Base-by-base conservation (phyloP, 2,888 invertebrate genomes). In the Clistopyga incitator region DNA sequence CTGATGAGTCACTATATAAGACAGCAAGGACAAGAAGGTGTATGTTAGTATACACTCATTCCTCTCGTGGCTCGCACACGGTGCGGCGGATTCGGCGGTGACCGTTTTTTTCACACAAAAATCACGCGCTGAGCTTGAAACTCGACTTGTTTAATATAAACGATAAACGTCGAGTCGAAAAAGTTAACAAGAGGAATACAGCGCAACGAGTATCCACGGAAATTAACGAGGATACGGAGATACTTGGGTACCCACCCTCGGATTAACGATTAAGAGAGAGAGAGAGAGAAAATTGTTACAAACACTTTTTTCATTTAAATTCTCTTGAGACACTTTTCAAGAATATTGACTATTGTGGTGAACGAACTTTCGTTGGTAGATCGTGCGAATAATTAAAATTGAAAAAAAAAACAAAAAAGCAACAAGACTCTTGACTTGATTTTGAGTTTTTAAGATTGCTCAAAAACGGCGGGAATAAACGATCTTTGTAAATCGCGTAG, bases 1-100 rank as follows among this genome's bases (percentile, higher is more conserved):
- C 91, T 91, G 91, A 93, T 93, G 93, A 92, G 91, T 91, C 92
- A 92, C 91, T 93, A 93, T 93, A 93, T 92, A 93, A 93, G 93
- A 91, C 92, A 90, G 93, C 92, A 93, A 93, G 92, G 92, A 93
- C 92, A 92, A 92, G 91, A 91, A 92, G 91, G 91, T 91, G 91
- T 91, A 93, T 91, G 92, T 91, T 91, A 93, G 93, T 93, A 89
- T 90, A 92, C 90, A 92, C 87, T 92, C 90, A 90, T 92, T 87
- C 91, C 90, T 92, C 90, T 90, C 89, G 92, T 91, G 89, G 90
- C 90, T 91, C 89, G 92, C 91, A 91, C 91, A 88, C 86, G 86
- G 81, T 77, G 81, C 87, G 86, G 86, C 86, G 78, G 88, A 81
- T 89, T 86, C 86, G 87, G 88, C 84, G 85, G 86, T 89, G 87